Evolutionary conservation across 2,888 invertebrate genomes (phyloP).

Genomic region (Neelides folsomi): DNA sequence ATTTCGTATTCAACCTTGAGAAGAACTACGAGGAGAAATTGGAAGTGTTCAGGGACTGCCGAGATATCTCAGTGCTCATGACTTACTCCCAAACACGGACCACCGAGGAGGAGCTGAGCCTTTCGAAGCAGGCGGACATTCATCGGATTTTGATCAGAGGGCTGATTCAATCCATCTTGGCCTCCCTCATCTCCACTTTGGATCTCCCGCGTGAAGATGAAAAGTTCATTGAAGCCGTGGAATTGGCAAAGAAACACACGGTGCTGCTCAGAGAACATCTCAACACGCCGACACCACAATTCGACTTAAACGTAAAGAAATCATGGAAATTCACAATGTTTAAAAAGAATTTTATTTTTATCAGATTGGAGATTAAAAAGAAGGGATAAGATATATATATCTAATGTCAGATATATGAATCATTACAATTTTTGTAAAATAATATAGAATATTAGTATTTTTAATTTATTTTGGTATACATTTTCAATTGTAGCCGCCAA

Average conservation of each 20-base stretch:
- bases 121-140: conserved; percentile 13
- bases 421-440: no score
- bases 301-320: no score
- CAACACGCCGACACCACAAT: no score
- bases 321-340: no score
- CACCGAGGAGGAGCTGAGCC: conserved; percentile 4
- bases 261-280: neutral
- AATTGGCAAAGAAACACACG: neutral
- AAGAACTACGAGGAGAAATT: neutral
- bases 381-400: no score
- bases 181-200: conserved; percentile 10
- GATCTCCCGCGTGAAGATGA: neutral
- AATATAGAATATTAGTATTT: no score
- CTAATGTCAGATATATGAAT: no score
- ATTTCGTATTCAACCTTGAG: neutral
- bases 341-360: no score
- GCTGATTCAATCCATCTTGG: conserved; percentile 8
- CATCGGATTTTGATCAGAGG: conserved; percentile 15
- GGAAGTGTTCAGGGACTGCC: conserved; percentile 13
- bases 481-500: conserved; percentile 10
- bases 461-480: neutral
- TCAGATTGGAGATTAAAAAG: no score
- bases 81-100: conserved; percentile 10
- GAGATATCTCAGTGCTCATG: conserved; percentile 22
- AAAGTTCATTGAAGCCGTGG: neutral